Evolutionary conservation across 2,113 vertebrate genomes (phyloP).

Genomic region (Heteronetta atricapilla): DNA sequence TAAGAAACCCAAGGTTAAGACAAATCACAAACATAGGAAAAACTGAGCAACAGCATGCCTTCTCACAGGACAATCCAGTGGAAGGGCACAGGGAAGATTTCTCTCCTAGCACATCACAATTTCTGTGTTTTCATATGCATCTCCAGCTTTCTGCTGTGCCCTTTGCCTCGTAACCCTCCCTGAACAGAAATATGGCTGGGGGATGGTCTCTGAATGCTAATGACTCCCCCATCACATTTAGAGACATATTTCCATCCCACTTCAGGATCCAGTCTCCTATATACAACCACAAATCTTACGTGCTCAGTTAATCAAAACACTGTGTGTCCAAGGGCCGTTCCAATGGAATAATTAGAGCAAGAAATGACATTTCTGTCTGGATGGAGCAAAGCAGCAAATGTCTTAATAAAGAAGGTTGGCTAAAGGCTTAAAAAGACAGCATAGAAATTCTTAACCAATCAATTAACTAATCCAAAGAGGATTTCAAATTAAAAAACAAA

Average conservation of each 20-base stretch:
- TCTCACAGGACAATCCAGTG: neutral
- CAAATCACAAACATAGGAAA: neutral
- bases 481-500: neutral
- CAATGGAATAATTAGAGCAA: neutral
- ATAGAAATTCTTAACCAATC: neutral
- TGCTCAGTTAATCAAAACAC: neutral
- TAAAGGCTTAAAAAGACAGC: neutral
- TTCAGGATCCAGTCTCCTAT: neutral
- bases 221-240: neutral
- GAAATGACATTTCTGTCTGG: neutral
- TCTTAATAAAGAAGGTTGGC: neutral
- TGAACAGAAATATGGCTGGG: accelerated
- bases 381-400: neutral
- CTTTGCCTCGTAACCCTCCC: neutral
- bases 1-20: neutral
- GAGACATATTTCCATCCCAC: neutral
- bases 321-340: neutral
- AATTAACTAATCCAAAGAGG: neutral
- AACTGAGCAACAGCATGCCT: neutral
- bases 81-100: neutral
- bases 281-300: neutral
- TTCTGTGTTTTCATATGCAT: neutral
- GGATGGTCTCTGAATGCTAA: neutral
- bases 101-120: neutral
- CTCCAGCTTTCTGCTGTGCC: accelerated